Conservation (phyloP, 1,140 invertebrate species). For the Panagrolaimus sp. region DNA sequence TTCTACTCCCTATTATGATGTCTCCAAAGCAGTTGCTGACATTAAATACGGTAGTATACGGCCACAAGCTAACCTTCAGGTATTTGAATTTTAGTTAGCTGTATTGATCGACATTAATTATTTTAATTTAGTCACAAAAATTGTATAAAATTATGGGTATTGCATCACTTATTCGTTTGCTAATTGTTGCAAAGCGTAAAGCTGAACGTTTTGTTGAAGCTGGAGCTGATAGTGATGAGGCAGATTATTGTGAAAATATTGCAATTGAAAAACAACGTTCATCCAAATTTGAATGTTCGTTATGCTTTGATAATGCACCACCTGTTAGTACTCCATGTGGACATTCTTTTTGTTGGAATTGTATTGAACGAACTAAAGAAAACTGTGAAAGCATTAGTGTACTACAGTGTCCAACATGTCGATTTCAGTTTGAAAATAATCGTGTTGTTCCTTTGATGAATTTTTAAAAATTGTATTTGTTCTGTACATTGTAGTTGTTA, state of each 20-base stretch:
- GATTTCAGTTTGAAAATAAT: conserved; percentile 30
- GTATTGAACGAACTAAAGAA: conserved; percentile 24
- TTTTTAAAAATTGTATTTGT: not conserved
- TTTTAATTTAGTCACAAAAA: conserved; percentile 28
- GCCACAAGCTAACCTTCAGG: conserved; percentile 27
- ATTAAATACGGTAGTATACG: conserved; percentile 30
- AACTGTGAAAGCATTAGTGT: not conserved
- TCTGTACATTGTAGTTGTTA: no score
- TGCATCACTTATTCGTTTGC: conserved; percentile 22
- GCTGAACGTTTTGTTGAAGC: not conserved
- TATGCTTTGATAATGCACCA: conserved; percentile 25
- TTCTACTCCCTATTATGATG: conserved; percentile 17
- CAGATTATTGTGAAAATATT: not conserved
- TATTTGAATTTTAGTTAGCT: not conserved
- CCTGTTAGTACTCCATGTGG: conserved; percentile 50
- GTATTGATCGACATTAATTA: not conserved
- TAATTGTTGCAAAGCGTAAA: conserved; percentile 13
- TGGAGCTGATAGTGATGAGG: not conserved
- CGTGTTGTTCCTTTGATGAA: conserved; percentile 9
- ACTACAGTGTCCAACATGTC: conserved; percentile 43
- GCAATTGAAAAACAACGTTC: not conserved
- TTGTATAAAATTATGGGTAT: conserved; percentile 33
- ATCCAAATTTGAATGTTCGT: not conserved
- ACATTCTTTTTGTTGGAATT: conserved; percentile 45
- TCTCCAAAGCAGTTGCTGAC: conserved; percentile 24